These are phyloP conservation scores for Acanthococcus lagerstroemiae DNA, from an alignment of 2,888 invertebrate species.

Conservation along the genomic window DNA sequence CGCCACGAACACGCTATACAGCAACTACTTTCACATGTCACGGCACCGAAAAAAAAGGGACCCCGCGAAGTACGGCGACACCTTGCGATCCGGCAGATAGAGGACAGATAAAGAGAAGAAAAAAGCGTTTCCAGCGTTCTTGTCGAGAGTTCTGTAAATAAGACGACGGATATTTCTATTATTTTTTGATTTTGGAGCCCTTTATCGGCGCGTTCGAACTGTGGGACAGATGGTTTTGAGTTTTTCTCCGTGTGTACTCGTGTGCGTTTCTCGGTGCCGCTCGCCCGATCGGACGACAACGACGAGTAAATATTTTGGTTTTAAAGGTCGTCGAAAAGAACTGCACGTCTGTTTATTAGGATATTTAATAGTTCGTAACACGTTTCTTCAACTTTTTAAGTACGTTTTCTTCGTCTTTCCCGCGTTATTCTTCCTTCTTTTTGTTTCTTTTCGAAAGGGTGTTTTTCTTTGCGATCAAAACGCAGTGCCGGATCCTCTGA, in stretches of 20 bases:
- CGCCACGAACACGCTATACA: no score
- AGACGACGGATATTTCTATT: background rate
- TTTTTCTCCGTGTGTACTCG: background rate
- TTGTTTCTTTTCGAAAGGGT: background rate
- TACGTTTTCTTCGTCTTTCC: background rate
- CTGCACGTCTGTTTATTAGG: background rate
- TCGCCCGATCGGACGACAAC: no score
- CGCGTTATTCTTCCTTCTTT: background rate
- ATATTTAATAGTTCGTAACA: background rate
- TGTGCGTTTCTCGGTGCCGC: no score
- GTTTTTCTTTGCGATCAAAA: no score
- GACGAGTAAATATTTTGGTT: background rate
- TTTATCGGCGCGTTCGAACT: background rate
- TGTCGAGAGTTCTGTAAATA: background rate
- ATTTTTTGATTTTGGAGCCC: background rate
- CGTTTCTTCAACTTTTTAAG: background rate
- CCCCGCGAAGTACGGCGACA: no score
- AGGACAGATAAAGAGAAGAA: background rate
- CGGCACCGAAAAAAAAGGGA: no score
- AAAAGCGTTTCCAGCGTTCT: background rate
- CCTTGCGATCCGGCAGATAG: no score
- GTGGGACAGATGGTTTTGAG: slow-evolving; percentile 1
- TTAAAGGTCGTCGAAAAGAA: background rate
- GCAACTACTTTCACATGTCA: no score
- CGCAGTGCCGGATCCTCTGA: no score